A percentile compares a stretch with the other conserved stretches of the same genome.
Evolutionary conservation across 2,113 vertebrate genomes (phyloP).

Genomic region (Austrofundulus limnaeus): DNA sequence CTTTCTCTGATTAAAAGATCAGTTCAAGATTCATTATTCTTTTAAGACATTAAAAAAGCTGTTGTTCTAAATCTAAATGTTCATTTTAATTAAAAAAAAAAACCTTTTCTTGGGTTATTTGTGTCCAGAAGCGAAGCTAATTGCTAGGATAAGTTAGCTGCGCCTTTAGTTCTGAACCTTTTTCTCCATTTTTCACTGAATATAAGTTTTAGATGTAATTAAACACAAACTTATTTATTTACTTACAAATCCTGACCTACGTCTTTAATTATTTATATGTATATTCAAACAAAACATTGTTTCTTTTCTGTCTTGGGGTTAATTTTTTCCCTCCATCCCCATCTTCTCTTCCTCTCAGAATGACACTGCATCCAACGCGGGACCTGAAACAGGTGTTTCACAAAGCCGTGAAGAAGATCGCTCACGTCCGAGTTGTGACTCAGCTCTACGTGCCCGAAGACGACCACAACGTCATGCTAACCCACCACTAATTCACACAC

Average conservation of each 20-base stretch:
- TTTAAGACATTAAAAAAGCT: background rate
- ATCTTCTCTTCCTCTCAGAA: conserved; percentile 3
- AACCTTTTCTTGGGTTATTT: background rate
- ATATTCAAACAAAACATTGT: background rate
- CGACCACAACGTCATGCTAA: conserved; percentile 68
- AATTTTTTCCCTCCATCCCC: background rate
- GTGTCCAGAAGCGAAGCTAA: too few relatives aligned
- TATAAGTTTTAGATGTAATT: background rate
- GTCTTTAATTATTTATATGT: background rate
- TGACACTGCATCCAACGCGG: conserved; percentile 9
- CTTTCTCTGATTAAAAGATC: background rate
- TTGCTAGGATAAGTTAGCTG: background rate
- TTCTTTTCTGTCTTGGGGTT: background rate
- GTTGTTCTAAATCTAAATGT: background rate
- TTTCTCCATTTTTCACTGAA: background rate
- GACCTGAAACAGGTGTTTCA: conserved; percentile 68
- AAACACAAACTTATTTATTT: background rate
- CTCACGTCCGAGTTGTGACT: conserved; percentile 62
- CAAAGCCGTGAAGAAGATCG: conserved; percentile 73
- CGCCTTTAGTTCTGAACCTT: background rate
- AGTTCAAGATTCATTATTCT: background rate
- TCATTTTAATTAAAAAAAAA: background rate
- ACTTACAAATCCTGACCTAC: conserved; percentile 5
- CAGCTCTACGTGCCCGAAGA: conserved; percentile 52
- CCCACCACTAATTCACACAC: conserved; percentile 60